A percentile compares a stretch with the other conserved stretches of the same genome.
Evolutionary conservation across 2,888 invertebrate species (phyloP).

Genomic region (Diarsia rubi): DNA sequence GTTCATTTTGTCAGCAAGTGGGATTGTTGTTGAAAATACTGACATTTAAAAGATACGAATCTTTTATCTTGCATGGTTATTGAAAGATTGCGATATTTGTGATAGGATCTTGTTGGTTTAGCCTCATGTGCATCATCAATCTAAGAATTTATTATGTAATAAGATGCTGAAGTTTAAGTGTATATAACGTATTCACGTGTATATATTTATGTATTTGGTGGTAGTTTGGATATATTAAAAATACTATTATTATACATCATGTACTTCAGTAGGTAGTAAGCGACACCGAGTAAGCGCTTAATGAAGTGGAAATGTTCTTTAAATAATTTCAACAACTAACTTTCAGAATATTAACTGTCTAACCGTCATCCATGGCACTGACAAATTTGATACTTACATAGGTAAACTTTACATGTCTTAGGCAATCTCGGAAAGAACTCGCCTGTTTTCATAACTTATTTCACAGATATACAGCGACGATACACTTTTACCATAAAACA

Average conservation of each 20-base stretch:
- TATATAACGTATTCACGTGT: not conserved
- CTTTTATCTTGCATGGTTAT: slow-evolving; percentile 28
- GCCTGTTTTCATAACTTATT: not conserved
- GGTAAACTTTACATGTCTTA: not conserved
- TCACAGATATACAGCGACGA: not conserved
- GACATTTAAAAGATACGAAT: slow-evolving; percentile 13
- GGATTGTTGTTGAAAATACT: not conserved
- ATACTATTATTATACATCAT: too few species aligned
- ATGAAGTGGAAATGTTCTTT: not conserved
- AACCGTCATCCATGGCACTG: not conserved
- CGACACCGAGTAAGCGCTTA: not conserved
- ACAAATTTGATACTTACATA: not conserved
- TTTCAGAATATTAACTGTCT: not conserved
- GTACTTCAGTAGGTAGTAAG: not conserved
- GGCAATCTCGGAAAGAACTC: not conserved
- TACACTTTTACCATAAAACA: not conserved
- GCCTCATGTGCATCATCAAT: not conserved
- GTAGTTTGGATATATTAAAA: not conserved
- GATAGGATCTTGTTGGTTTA: slow-evolving; percentile 15
- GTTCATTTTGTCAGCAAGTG: not conserved
- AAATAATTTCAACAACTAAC: not conserved
- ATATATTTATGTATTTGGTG: not conserved
- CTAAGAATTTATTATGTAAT: slow-evolving; percentile 12
- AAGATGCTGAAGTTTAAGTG: not conserved
- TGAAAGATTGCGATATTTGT: slow-evolving; percentile 11